Percentiles rank a stretch among this genome's conserved stretches.
Evolutionary conservation across 2,888 invertebrate species (phyloP).

Genomic region (Thysanoteuthis rhombus): DNA sequence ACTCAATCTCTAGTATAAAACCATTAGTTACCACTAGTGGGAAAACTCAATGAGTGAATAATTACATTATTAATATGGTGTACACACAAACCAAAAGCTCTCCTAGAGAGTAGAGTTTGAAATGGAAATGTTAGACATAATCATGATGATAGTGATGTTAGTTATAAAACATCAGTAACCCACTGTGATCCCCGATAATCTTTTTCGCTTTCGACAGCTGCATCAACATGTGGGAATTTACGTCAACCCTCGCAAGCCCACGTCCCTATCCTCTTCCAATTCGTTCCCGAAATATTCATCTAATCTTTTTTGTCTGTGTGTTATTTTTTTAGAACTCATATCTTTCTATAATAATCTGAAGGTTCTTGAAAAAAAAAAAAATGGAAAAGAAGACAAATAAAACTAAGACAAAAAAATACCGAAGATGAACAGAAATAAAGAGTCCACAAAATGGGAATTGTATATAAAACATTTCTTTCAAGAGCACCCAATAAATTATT

Average conservation of each 20-base stretch:
- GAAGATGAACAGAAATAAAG: background rate
- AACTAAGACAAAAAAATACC: too few species aligned
- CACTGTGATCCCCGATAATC: background rate
- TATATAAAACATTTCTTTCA: background rate
- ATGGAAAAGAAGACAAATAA: background rate
- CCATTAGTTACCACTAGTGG: too few species aligned
- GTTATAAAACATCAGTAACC: background rate
- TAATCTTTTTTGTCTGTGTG: background rate
- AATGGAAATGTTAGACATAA: too few species aligned
- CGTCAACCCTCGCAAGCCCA: background rate
- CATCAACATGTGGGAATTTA: background rate
- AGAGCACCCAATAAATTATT: background rate
- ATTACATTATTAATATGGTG: background rate
- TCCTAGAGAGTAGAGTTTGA: too few species aligned
- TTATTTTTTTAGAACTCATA: background rate
- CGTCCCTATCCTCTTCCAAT: background rate
- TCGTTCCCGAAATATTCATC: background rate
- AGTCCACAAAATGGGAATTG: background rate
- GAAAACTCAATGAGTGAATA: too few species aligned
- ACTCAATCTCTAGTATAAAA: too few species aligned
- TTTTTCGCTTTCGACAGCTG: background rate
- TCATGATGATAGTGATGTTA: background rate
- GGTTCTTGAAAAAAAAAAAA: background rate
- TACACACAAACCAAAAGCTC: background rate
- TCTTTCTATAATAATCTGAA: background rate